Conservation (phyloP, 2,797 vertebrate species). For the Centropyge bicolor region DNA sequence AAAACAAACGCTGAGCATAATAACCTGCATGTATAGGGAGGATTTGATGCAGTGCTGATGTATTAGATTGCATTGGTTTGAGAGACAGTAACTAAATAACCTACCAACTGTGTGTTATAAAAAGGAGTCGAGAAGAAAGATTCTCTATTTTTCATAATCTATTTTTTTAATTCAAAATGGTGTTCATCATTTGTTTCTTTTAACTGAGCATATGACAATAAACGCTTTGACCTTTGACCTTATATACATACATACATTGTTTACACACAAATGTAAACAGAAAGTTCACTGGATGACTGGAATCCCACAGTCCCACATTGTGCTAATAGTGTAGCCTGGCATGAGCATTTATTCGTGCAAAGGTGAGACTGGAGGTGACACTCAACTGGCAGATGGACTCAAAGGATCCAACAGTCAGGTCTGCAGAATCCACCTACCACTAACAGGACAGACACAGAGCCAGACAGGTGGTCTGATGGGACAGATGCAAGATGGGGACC, state of each 20-base stretch:
- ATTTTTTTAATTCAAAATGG: too few relatives aligned
- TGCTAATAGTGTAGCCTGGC: neutral
- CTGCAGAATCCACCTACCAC: constrained; percentile 8
- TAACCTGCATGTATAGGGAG: too few relatives aligned
- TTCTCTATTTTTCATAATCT: too few relatives aligned
- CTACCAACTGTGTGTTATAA: neutral
- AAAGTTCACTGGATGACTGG: neutral
- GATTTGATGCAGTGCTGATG: neutral
- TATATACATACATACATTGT: too few relatives aligned
- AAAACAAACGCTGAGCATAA: neutral
- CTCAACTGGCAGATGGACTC: constrained; percentile 15
- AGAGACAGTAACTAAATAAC: neutral
- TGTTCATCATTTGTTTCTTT: too few relatives aligned
- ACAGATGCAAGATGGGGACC: neutral
- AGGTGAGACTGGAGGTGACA: neutral
- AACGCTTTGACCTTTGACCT: too few relatives aligned
- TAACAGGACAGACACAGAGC: constrained; percentile 20
- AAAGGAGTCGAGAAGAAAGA: too few relatives aligned
- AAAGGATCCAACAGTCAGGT: constrained; percentile 11
- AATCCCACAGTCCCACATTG: neutral
- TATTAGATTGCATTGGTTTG: neutral
- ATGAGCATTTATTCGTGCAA: neutral
- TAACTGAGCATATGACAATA: too few relatives aligned
- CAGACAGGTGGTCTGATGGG: neutral
- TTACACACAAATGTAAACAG: neutral